phyloP scores from a whole-genome alignment of 2,113 vertebrate species.

The Erythrolamprus reginae region DNA sequence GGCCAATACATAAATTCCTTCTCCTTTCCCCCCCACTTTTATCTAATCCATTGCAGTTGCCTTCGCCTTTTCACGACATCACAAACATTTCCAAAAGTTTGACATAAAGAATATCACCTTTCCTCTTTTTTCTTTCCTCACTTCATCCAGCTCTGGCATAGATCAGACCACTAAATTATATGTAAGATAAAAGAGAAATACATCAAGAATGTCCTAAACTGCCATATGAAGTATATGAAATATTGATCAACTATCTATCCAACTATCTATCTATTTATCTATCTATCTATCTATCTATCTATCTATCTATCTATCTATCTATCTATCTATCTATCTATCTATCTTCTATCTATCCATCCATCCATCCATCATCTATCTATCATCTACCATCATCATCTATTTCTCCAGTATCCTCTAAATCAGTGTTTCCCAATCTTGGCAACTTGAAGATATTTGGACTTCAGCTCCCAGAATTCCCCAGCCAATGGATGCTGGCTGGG shows the following conservation, averaged over 20 bases:
- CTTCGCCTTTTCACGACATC: neutral
- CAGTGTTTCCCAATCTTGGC: too few relatives aligned
- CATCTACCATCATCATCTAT: too few relatives aligned
- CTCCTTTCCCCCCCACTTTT: neutral
- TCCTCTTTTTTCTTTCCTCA: neutral
- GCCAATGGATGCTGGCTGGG: too few relatives aligned
- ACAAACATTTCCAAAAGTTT: neutral
- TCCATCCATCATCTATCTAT: too few relatives aligned
- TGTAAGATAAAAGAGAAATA: neutral
- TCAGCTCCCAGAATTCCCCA: too few relatives aligned
- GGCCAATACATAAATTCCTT: neutral
- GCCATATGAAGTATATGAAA: neutral
- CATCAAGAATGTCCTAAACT: neutral
- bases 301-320: too few relatives aligned
- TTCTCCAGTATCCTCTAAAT: neutral
- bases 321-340: neutral
- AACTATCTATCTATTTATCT: too few relatives aligned
- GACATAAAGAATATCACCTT: neutral
- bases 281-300: too few relatives aligned
- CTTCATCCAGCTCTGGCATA: neutral
- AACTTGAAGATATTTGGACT: too few relatives aligned
- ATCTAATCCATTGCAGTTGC: neutral
- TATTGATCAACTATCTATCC: neutral
- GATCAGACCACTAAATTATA: neutral
- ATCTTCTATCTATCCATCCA: too few relatives aligned